These are phyloP conservation scores for Argyra leucocephala DNA, from an alignment of 2,888 invertebrate species.

Conservation along the genomic window DNA sequence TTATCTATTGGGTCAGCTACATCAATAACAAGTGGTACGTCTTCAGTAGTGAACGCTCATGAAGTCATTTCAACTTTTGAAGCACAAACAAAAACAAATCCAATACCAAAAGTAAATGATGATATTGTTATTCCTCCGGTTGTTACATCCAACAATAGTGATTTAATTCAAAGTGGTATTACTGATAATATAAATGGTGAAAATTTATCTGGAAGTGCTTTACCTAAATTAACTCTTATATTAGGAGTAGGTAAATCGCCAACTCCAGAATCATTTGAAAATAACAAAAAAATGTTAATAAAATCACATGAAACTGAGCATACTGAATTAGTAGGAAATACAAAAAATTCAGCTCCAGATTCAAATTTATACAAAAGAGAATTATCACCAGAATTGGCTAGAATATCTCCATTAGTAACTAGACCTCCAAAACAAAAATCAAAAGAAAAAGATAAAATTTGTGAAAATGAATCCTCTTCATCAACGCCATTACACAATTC, in stretches of 20 bases:
- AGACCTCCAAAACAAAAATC: conserved; percentile 66
- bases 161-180: conserved; percentile 8
- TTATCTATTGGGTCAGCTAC: neutral
- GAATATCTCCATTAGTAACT: conserved; percentile 73
- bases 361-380: conserved; percentile 43
- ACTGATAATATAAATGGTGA: conserved; percentile 15
- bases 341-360: neutral
- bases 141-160: neutral
- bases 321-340: neutral
- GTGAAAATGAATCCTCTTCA: neutral
- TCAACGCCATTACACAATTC: conserved; percentile 15
- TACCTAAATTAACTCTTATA: conserved; percentile 74
- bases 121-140: neutral
- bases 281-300: conserved; percentile 25
- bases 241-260: conserved; percentile 61
- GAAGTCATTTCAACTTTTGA: neutral
- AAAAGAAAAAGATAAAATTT: conserved; percentile 15
- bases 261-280: conserved; percentile 58
- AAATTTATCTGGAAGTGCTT: conserved; percentile 29
- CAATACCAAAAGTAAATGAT: neutral
- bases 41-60: neutral
- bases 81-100: neutral
- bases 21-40: neutral
- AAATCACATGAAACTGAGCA: conserved; percentile 10
- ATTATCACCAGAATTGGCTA: conserved; percentile 70